Evolutionary conservation across 2,888 invertebrate genomes (phyloP), one percentile per base, ranked within the genome.

Genomic region (Ormyrus labotus): DNA sequence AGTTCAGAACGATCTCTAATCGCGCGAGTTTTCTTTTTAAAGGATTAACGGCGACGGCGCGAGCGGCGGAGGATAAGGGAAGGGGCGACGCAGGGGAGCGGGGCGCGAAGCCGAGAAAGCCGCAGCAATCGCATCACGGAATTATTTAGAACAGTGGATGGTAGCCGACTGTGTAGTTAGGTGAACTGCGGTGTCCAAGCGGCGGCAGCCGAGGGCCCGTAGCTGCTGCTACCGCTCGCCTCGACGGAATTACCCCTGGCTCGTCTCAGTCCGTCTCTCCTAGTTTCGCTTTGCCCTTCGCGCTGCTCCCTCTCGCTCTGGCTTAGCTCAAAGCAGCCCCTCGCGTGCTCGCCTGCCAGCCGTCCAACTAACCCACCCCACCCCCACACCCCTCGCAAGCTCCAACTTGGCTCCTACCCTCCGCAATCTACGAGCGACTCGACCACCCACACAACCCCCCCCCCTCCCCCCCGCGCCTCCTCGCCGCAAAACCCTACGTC

Each of bases 271-370:
- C 74, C 70, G 74, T 69, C 78, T 77, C 81, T 78, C 64, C 76
- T 73, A 81, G 72, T 81, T 78, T 80, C 82, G 77, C 85, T 82
- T 82, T 80, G 78, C 82, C 83, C 84, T 82, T 80, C 76, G 85
- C 86, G 50, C 10, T 50, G 60, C 83, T 86, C 86, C 86, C 88
- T 87, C 83, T 86, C 85, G 87, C 89, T 85, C 83, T 80, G 87
- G 89, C 90, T 89, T 89, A 89, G 89, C 90, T 90, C 89, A 90
- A 90, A 90, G 90, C 90, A 90, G 85, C 88, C 88, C 86, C 87
- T 88, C 85, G 87, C 87, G 86, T 88, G 87, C 87, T 86, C 88
- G 89, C 87, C 89, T 86, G 86, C 89, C 88, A 86, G 86, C 89
- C 87, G 87, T 87, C 90, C 88, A 86, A 86, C 89, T 86, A 85